Base-by-base conservation (phyloP, 2,113 vertebrate genomes). In the Pampusana beccarii region DNA sequence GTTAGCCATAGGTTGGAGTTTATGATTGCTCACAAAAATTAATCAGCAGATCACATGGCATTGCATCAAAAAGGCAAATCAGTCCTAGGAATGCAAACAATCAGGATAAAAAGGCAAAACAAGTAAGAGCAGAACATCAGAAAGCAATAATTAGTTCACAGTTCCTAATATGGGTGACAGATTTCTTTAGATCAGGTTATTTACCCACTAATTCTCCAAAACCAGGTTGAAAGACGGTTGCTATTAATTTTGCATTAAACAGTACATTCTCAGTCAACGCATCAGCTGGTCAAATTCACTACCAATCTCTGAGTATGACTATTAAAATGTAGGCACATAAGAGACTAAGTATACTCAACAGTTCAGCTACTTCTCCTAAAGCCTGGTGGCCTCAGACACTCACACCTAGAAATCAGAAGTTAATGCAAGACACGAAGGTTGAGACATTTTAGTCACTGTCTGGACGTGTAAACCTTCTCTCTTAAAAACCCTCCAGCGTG, bases 11-110 rank as follows among this genome's bases (percentile, higher is more conserved):
- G 89, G 84, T 88, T 90, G 33, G 80, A 86, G 80, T 89, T 92
- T 82, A 92, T 95, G 90, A 94, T 92, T 95, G 91, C 92, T 38
- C 42, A 96, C 96, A 97, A 96, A 97, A 97, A 96, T 95, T 97
- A 97, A 97, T 95, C 95, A 95, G 87, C 85, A 96, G 85, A 95
- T 96, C 93, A 97, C 82, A 75, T 82, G 90, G 73, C 85, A 92
- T 94, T 97, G 92, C 96, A 97, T 95, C 71, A 91, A 92, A 97
- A 97, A 92, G 92, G 93, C 94, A 97, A 97, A 96, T 97, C 96
- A 97, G 86, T 90, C 89, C 87, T 78, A 94, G 87, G 72, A 94
- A 95, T 77, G 94, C 91, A 95, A 96, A 97, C 95, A 96, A 93
- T 82, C 62, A 80, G 56, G 77, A 84, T 85, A 85, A 93, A 95